phyloP scores from a whole-genome alignment of 2,888 invertebrate species.

The Athalia circularis region DNA sequence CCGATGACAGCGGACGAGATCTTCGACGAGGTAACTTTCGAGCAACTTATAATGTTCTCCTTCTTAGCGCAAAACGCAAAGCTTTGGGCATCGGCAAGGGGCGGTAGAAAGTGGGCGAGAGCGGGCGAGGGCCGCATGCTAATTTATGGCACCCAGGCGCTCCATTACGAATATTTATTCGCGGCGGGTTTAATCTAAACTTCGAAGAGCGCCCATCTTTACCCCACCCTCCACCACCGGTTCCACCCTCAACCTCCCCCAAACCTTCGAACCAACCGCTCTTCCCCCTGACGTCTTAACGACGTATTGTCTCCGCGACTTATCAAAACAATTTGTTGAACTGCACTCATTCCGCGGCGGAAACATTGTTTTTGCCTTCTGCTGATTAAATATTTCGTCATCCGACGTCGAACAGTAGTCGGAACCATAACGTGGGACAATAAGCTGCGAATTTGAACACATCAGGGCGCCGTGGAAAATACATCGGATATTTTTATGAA shows the following conservation, averaged over 20 bases:
- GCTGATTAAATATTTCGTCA: slow-evolving; percentile 63
- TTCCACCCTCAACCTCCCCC: slow-evolving; percentile 22
- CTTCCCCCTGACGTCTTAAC: slow-evolving; percentile 67
- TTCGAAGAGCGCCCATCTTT: slow-evolving; percentile 66
- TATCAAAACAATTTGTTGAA: slow-evolving; percentile 72
- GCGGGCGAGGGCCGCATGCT: slow-evolving; percentile 69
- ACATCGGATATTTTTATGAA: not conserved
- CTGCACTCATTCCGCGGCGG: slow-evolving; percentile 57
- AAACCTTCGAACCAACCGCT: slow-evolving; percentile 38
- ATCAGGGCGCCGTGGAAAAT: not conserved
- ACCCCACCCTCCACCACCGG: slow-evolving; percentile 48
- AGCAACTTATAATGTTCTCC: slow-evolving; percentile 6
- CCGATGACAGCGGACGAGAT: slow-evolving; percentile 44
- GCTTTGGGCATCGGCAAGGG: slow-evolving; percentile 41
- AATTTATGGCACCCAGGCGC: slow-evolving; percentile 74
- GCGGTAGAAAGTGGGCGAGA: slow-evolving; percentile 39
- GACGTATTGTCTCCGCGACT: slow-evolving; percentile 73
- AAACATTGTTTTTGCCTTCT: slow-evolving; percentile 50
- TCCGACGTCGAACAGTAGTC: not conserved
- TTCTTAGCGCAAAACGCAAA: slow-evolving; percentile 9
- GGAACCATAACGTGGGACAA: slow-evolving; percentile 1
- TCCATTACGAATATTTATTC: slow-evolving; percentile 75
- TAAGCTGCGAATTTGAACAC: not conserved
- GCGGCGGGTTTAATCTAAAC: slow-evolving; percentile 74
- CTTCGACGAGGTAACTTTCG: slow-evolving; percentile 33